phyloP scores from a whole-genome alignment of 2,113 vertebrate genomes.

The Dendrocopos noguchii region DNA sequence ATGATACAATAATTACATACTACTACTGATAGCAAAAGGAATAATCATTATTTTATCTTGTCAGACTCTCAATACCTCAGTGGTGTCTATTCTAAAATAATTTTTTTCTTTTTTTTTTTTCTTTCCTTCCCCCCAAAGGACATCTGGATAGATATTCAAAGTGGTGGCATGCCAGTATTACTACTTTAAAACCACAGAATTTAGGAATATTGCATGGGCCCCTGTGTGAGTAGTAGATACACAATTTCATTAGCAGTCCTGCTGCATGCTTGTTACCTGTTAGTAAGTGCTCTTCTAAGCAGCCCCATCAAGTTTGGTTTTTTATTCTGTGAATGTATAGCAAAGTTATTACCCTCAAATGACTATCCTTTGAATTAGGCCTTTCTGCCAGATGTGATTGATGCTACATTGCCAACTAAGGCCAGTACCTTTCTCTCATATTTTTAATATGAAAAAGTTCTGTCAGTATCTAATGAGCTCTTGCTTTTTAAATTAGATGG shows the following conservation, averaged over 20 bases:
- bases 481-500: background rate
- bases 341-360: conserved; percentile 7
- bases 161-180: background rate
- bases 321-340: background rate
- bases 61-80: background rate
- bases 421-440: background rate
- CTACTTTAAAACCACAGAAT: conserved; percentile 4
- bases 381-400: background rate
- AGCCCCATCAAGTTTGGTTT: background rate
- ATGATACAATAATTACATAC: conserved; percentile 38
- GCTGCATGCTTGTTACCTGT: conserved; percentile 42
- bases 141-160: background rate
- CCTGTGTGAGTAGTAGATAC: conserved; percentile 14
- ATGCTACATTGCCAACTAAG: background rate
- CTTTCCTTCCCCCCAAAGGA: background rate
- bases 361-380: background rate
- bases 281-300: conserved; percentile 53
- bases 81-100: background rate
- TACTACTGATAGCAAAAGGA: background rate
- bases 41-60: background rate
- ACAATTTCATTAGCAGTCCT: conserved; percentile 17
- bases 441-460: background rate
- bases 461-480: background rate
- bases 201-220: background rate
- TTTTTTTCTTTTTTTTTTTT: background rate